Base-by-base conservation (phyloP, 2,113 vertebrate species). In the Turdus rufiventris region DNA sequence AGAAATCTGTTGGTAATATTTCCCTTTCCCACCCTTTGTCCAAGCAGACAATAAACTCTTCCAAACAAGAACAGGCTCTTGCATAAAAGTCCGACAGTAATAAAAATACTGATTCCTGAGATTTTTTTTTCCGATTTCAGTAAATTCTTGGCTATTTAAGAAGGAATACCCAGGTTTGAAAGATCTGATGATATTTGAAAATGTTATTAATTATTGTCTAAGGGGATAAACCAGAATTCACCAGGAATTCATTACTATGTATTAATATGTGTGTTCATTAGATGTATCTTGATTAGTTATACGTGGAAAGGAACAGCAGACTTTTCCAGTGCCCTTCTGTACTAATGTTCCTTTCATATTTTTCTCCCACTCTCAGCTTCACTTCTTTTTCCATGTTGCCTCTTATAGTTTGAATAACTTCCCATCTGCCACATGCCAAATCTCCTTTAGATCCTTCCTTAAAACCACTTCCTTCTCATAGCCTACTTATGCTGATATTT, bases 351-450 rank as follows among this genome's bases (percentile, higher is more conserved):
- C 74, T 79, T 85, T 94, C 40, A 58, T 60, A 43, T 79, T 73
- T 94, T 88, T 90, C 68, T 95, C 92, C 91, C 93, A 61, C 91
- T 89, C 51, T 68, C 78, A 85, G 58, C 87, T 93, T 91, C 42
- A 20, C 74, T 94, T 87, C 58, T 93, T 95, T 94, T 95, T 96
- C 92, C 94, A 94, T 68, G 40, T 62, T 90, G 67, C 89, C 76
- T 95, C 82, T 96, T 91, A 31, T 2, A 93, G 61, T 90, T 93
- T 88, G 89, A 96, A 94, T 96, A 96, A 80, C 91, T 97, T 96
- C 95, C 94, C 92, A 93, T 95, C 93, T 96, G 93, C 88, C 92
- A 61, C 85, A 85, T 94, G 88, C 90, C 92, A 96, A 94, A 96
- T 96, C 63, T 96, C 91, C 90, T 92, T 90, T 74, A 95, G 78